Evolutionary conservation across 37 sponge, comb jelly and placozoan genomes (phyloP), one percentile per base, ranked within the genome.

Genomic region (Petrosia ficiformis): DNA sequence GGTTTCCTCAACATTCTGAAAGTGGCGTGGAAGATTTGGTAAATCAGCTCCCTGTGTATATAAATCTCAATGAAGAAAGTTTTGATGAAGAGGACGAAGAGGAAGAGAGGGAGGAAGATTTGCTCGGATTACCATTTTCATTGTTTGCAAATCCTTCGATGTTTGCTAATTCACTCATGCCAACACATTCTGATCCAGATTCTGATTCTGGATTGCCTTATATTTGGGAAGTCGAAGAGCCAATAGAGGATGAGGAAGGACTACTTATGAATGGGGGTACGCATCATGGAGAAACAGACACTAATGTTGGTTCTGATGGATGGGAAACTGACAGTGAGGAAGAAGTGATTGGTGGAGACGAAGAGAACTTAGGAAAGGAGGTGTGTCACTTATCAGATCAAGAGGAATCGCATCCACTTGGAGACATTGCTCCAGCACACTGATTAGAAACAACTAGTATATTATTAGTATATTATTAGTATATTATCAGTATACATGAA

Each of bases 321-420:
- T 61, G 63, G 63, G 63, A 61, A 29, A 61, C 63, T 6, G 11
- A 24, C 11, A 61, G 63, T 61, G 63, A 61, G 63, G 63, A 61
- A 22, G 63, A 61, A 22, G 26, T 22, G 25, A 22, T 61, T 29
- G 63, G 63, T 26, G 63, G 63, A 22, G 63, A 61, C n/a, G 63
- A 61, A 29, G 63, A 61, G 28, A n/a, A 61, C 28, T 22, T 61
- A 6, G 63, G 63, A 22, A 11, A 61, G 63, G 22, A 26, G 63
- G 54, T 48, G 14, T 11, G 22, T 11, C 22, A 26, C 28, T 29
- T 61, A 61, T 29, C 63, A 22, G 63, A 61, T 26, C 28, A 61
- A 29, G 22, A 11, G 28, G 28, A 5, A 26, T 26, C 63, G 5
- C 11, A 61, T 48, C 54, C 8, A 48, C 14, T 48, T 8, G 54